A percentile compares a stretch with the other conserved stretches of the same genome.
phyloP scores from a whole-genome alignment of 2,888 invertebrate species.

The Brenthis ino region DNA sequence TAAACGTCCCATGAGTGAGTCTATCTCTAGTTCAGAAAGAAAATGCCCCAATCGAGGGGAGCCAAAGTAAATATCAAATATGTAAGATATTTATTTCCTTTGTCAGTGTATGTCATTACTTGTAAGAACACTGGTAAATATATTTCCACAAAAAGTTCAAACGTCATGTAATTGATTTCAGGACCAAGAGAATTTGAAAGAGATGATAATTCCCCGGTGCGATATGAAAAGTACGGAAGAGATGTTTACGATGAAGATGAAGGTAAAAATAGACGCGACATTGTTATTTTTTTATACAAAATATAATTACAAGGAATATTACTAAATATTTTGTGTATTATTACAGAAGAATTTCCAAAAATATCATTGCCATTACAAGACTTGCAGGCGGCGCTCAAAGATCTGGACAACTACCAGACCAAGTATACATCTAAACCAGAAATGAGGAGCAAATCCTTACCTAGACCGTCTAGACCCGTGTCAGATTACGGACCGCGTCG shows the following conservation, averaged over 20 bases:
- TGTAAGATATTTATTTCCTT: background rate
- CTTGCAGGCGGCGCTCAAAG: constrained; percentile 70
- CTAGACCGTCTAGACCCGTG: constrained; percentile 61
- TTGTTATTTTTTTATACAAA: background rate
- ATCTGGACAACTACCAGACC: constrained; percentile 67
- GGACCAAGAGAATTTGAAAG: constrained; percentile 56
- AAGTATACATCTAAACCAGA: constrained; percentile 58
- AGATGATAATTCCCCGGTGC: constrained; percentile 56
- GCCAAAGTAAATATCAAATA: no score
- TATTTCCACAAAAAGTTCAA: no score
- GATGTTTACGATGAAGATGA: constrained; percentile 59
- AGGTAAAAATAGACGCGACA: constrained; percentile 43
- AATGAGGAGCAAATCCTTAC: constrained; percentile 67
- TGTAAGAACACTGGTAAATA: no score
- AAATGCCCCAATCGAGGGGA: no score
- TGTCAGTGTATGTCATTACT: no score
- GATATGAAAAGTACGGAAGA: constrained; percentile 51
- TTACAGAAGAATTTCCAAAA: constrained; percentile 69
- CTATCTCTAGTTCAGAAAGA: no score
- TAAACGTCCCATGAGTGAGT: no score
- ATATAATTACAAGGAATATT: background rate
- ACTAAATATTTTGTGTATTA: background rate
- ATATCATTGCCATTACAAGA: constrained; percentile 73
- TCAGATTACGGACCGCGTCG: constrained; percentile 62
- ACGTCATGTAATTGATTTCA: constrained; percentile 32